Conservation (phyloP, 2,113 vertebrate species). For the Abramis brama region DNA sequence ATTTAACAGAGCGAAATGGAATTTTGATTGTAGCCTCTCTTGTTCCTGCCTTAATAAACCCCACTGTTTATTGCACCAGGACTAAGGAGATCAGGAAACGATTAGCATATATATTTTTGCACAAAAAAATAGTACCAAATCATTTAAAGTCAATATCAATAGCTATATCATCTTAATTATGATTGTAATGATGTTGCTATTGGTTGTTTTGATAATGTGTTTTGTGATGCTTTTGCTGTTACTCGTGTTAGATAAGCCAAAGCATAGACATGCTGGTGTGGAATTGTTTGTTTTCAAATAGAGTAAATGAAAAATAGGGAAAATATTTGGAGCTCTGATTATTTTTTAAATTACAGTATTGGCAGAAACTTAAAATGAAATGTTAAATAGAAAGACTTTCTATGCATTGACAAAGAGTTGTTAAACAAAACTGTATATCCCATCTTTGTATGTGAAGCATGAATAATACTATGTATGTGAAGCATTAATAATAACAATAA, state of each 20-base stretch:
- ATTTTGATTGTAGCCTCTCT: constrained; percentile 23
- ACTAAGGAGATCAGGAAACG: constrained; percentile 19
- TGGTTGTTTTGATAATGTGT: neutral
- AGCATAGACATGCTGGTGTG: neutral
- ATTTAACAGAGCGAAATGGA: constrained; percentile 35
- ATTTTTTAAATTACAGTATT: neutral
- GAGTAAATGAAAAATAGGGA: neutral
- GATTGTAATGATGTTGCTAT: neutral
- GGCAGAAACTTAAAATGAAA: neutral
- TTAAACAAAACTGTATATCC: neutral
- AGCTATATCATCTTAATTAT: neutral
- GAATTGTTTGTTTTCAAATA: neutral
- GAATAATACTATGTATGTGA: neutral
- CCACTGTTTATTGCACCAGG: neutral
- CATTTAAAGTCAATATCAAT: neutral
- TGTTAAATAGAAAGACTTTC: neutral
- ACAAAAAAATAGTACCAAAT: neutral
- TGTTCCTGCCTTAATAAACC: neutral
- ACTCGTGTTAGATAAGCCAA: neutral
- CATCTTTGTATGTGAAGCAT: neutral
- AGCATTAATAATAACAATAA: neutral
- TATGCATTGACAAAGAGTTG: neutral
- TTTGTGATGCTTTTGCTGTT: neutral
- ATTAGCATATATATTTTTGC: constrained; percentile 8
- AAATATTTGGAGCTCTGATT: neutral